Evolutionary conservation across 53 echinoderm and acorn worm species (phyloP).

Genomic region (Crossaster papposus): DNA sequence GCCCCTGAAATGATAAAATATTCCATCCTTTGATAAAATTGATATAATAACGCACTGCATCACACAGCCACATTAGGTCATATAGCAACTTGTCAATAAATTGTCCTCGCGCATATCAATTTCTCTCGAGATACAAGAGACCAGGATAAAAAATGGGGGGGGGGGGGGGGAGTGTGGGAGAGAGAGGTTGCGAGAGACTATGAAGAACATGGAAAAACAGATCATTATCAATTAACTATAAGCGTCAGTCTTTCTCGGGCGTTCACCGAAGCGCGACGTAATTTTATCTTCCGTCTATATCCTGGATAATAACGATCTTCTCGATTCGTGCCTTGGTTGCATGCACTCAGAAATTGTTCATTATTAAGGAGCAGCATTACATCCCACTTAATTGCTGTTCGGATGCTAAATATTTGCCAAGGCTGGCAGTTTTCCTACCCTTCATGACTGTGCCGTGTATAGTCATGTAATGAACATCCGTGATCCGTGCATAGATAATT

Average conservation of each 20-base stretch:
- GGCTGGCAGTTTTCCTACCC: no score
- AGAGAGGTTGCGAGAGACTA: not conserved
- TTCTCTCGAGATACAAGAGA: not conserved
- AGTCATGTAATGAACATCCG: no score
- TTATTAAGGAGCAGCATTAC: not conserved
- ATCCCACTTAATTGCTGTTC: not conserved
- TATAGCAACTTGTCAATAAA: not conserved
- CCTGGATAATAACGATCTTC: constrained; percentile 34
- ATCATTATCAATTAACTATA: constrained; percentile 49
- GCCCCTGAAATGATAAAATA: no score
- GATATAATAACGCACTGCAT: no score
- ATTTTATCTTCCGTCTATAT: not conserved
- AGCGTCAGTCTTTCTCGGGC: constrained; percentile 6
- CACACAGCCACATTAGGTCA: no score
- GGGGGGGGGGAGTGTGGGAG: not conserved
- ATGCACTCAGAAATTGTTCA: not conserved
- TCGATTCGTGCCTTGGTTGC: not conserved
- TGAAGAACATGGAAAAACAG: not conserved
- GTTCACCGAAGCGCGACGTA: constrained; percentile 19
- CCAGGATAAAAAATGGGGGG: not conserved
- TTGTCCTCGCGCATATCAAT: not conserved
- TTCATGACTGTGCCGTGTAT: no score
- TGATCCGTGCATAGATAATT: no score
- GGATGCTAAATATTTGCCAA: no score
- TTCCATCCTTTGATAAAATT: no score